phyloP scores from a whole-genome alignment of 2,797 vertebrate species.

The Ptychobarbus kaznakovi region DNA sequence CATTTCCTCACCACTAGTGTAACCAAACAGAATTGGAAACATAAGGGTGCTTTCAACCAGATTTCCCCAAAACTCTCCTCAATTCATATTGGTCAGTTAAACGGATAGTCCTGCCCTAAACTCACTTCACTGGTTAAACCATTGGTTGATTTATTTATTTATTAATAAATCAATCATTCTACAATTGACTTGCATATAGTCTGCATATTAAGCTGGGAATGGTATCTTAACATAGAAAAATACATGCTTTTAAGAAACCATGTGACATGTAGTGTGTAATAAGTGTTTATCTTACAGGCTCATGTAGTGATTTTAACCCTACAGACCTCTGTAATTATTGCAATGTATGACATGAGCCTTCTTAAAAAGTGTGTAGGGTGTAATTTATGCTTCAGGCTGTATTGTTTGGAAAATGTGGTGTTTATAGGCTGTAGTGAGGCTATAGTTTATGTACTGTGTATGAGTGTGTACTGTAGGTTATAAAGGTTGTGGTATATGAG shows the following conservation, averaged over 20 bases:
- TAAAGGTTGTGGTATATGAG: not conserved
- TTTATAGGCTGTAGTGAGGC: not conserved
- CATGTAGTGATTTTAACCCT: not conserved
- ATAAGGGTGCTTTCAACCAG: not conserved
- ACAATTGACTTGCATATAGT: not conserved
- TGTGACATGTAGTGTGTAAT: not conserved
- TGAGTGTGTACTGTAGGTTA: constrained; percentile 2
- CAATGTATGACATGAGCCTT: constrained; percentile 2
- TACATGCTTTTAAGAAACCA: not conserved
- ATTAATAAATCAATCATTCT: not conserved
- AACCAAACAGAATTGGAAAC: not conserved
- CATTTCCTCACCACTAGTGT: not conserved
- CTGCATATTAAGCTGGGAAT: not conserved
- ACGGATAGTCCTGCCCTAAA: too few species aligned
- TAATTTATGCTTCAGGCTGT: constrained; percentile 33
- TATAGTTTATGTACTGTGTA: constrained; percentile 9
- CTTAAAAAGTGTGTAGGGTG: constrained; percentile 9
- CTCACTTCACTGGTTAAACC: too few species aligned
- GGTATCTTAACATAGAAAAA: constrained; percentile 3
- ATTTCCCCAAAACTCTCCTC: not conserved
- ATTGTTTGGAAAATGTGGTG: constrained; percentile 19
- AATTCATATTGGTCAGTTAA: not conserved
- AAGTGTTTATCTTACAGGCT: constrained; percentile 22
- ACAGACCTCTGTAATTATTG: constrained; percentile 29
- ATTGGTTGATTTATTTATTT: too few species aligned